Evolutionary conservation across 2,888 invertebrate genomes (phyloP), one percentile per base, ranked within the genome.

Genomic region (Heterodera filipjevi): DNA sequence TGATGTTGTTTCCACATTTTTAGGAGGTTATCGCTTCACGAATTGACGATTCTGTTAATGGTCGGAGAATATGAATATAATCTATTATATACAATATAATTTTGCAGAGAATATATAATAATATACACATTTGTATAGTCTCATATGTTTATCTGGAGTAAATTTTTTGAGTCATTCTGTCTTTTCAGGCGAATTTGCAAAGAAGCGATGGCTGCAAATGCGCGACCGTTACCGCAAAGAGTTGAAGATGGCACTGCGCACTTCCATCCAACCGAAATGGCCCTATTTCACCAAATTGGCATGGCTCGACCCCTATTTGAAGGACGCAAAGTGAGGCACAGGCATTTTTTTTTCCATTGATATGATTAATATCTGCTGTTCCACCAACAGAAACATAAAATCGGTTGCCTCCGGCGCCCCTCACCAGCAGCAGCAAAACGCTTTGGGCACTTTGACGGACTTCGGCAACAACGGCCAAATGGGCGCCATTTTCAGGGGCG

Each of bases 221-320:
- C 78, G 87, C 10, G 87, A 87, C 81, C 83, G 87, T 59, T 87
- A 87, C 80, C 79, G 87, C 44, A 87, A 87, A 71, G 87, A 87
- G 77, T 77, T 87, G 76, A 88, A 88, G 71, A 84, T 85, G 44
- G 85, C 86, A 14, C 79, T 87, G 35, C 84, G 84, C 33, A 83
- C 84, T 46, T 83, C 83, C 30, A 71, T 80, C 27, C 79, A 82
- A 33, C 86, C 86, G 12, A 84, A 86, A 46, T 79, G 86, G 86
- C 83, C 83, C 72, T 86, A 87, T 75, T 87, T 87, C 72, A 80
- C 77, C 49, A 84, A 85, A 72, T 81, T 87, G 70, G 79, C 83
- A 6, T 88, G 88, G 88, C 82, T 88, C 64, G 88, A 88, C 59
- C 88, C 87, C 8, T 86, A 84, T 53, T 72, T 83, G 33, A 83